Evolutionary conservation across 1,140 invertebrate genomes (phyloP).

Genomic region (Drosophila ogumai): DNA sequence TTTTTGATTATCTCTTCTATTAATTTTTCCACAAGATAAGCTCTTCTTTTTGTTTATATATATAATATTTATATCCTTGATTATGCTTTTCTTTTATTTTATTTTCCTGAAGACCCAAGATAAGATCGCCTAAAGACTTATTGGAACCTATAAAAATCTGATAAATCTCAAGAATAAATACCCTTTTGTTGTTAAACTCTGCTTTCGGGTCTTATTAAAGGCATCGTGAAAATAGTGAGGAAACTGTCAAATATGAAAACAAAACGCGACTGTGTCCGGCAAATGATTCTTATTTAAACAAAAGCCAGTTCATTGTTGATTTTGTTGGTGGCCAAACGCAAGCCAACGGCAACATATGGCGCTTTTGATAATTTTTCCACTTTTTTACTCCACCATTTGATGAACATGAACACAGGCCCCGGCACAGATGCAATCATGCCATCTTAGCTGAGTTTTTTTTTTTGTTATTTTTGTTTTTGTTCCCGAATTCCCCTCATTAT

Average conservation of each 20-base stretch:
- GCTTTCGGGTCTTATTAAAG: conserved; percentile 4
- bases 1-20: neutral
- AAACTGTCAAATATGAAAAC: conserved; percentile 45
- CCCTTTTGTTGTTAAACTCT: neutral
- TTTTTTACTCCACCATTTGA: conserved; percentile 35
- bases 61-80: neutral
- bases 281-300: conserved; percentile 67
- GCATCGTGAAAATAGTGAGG: conserved; percentile 44
- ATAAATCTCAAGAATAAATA: neutral
- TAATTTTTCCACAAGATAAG: neutral
- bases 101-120: neutral
- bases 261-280: conserved; percentile 45
- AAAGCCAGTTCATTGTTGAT: conserved; percentile 66
- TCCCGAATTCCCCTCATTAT: conserved; percentile 41
- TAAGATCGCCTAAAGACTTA: neutral
- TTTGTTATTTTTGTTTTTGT: conserved; percentile 9
- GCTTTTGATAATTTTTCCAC: conserved; percentile 62
- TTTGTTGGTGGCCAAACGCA: conserved; percentile 79
- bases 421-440: conserved; percentile 36
- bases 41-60: neutral
- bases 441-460: conserved; percentile 52
- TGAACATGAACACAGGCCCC: conserved; percentile 30
- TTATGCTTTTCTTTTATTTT: neutral
- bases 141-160: neutral
- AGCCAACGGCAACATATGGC: conserved; percentile 64